A percentile compares a stretch with the other conserved stretches of the same genome.
Conservation (phyloP, 2,888 invertebrate species). For the Salpingus planirostris region DNA sequence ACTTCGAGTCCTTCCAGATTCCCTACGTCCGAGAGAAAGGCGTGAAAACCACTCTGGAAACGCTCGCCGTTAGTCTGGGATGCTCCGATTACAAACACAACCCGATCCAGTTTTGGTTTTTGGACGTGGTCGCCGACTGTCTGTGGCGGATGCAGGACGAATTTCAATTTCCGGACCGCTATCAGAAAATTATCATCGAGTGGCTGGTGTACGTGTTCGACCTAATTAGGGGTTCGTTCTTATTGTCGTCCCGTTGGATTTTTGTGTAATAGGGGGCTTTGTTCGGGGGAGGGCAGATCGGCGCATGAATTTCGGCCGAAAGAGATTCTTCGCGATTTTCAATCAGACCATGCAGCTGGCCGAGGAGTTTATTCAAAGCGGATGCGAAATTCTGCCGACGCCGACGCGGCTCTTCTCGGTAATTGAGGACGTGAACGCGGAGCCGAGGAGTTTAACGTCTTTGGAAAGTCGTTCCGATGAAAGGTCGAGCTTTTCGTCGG, state of each 20-base stretch:
- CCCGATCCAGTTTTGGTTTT: conserved; percentile 38
- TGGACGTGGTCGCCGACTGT: conserved; percentile 38
- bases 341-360: conserved; percentile 32
- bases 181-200: conserved; percentile 33
- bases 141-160: conserved; percentile 39
- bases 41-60: conserved; percentile 28
- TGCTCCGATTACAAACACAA: conserved; percentile 31
- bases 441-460: too few relatives aligned
- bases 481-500: too few relatives aligned
- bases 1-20: conserved; percentile 21
- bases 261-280: too few relatives aligned
- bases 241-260: background rate
- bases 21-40: conserved; percentile 33
- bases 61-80: conserved; percentile 27
- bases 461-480: too few relatives aligned
- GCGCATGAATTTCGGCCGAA: conserved; percentile 25
- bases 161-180: conserved; percentile 28
- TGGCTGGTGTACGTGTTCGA: conserved; percentile 36
- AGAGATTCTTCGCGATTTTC: conserved; percentile 31
- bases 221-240: conserved; percentile 29
- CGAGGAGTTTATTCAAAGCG: conserved; percentile 31
- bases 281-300: too few relatives aligned
- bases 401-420: too few relatives aligned
- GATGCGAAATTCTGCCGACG: conserved; percentile 23
- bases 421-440: too few relatives aligned